Evolutionary conservation across 92 coral and sea anemone genomes (phyloP), one percentile per base, ranked within the genome.

Genomic region (Hydrozoanthus gracilis): DNA sequence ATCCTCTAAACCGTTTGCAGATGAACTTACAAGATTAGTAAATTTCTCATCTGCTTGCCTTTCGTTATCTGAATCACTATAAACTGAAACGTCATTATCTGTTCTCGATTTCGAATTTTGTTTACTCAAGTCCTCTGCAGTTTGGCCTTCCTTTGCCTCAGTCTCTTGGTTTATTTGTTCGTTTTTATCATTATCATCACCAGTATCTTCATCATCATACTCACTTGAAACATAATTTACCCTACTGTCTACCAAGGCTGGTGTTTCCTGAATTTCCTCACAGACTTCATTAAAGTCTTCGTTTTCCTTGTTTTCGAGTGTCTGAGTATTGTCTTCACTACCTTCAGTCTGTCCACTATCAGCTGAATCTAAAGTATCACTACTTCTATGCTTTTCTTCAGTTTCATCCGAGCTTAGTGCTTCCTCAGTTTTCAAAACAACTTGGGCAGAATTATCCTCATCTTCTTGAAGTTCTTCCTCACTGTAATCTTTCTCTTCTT

Each of bases 401-500:
- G 47, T 6, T 14, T 82, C 90, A 15, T 71, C 88, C 0, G 78
- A 70, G 39, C 76, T n/a, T 4, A 56, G 83, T 5, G n/a, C 44
- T 39, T 7, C 60, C 5, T 78, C 86, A 69, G 54, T 48, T 3
- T 50, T 51, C n/a, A 58, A 51, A 5, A 51, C 49, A 47, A 71
- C 86, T 3, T 61, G 79, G 13, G 75, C 58, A 1, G n/a, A 27
- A 8, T 78, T 84, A 8, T 86, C 83, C 39, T 83, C 78, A 2
- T 84, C 74, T 15, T 64, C 84, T 65, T 66, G 61, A 50, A 80
- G 69, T 46, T 73, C 90, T 12, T 82, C 72, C 27, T 83, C 84
- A 15, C 9, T 62, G 3, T 13, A 60, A 51, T 70, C 18, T 8
- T 70, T 68, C n/a, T 48, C 64, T 11, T 79, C 84, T 3, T 76